Evolutionary conservation across 2,888 invertebrate genomes (phyloP), one percentile per base, ranked within the genome.

Genomic region (Pardosa pseudoannulata): DNA sequence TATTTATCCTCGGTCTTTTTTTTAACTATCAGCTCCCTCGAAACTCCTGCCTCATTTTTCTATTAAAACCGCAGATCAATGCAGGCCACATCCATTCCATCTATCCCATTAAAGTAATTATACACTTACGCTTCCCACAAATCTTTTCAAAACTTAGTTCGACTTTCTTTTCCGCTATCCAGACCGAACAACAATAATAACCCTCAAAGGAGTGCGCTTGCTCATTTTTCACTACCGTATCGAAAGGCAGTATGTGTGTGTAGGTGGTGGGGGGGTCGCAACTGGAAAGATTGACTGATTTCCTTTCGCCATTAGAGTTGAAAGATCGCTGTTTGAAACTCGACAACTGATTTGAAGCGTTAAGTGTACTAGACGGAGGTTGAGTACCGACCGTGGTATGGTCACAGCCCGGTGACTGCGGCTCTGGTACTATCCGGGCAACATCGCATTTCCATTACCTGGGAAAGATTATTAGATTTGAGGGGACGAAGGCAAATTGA

Each of bases 361-460:
- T 79, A 68, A 65, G 70, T 70, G 70, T 67, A 32, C 67, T 67
- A 41, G 7, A 32, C 46, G 56, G 28, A 11, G 71, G 28, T 36
- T 11, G 41, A 36, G 28, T 39, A 13, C 23, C 70, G 39, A 41
- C 67, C 9, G 36, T 39, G 16, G 70, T 62, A 19, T 28, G 9
- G 82, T 83, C 65, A 71, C 65, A 71, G 46, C 27, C 50, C 71
- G 56, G 56, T 76, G 82, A 31, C 41, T 72, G 82, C 75, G 75
- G 65, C 75, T 56, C 75, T 70, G 41, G 50, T 73, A 80, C 80
- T 67, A 36, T 74, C 68, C 29, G 32, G 73, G 74, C 81, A 76
- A 83, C 82, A 83, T 71, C 72, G 67, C 72, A 83, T 83, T 83
- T 83, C 82, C 82, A 83, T 83, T 83, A 83, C 82, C 82, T 83